Evolutionary conservation across 2,113 vertebrate species (phyloP).

Genomic region (Plecturocebus donacophilus): DNA sequence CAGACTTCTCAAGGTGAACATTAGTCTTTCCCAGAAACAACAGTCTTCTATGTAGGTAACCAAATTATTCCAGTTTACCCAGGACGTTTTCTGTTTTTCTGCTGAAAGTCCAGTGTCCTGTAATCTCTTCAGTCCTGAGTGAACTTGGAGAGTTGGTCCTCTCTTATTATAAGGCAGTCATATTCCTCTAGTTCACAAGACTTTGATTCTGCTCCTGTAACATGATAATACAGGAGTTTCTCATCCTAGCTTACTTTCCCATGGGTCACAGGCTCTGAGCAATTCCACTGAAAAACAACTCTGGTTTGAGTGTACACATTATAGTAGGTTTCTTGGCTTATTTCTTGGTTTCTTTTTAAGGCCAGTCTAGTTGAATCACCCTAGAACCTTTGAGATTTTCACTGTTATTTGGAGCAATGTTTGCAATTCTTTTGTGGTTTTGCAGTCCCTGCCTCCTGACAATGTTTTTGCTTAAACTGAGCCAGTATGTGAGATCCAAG

Average conservation of each 20-base stretch:
- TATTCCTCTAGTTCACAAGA: not conserved
- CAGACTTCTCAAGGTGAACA: not conserved
- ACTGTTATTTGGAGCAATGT: not conserved
- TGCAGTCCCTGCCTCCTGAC: not conserved
- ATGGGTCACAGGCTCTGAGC: rapidly evolving
- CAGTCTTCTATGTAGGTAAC: not conserved
- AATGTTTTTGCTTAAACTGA: not conserved
- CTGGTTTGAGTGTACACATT: rapidly evolving
- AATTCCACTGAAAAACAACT: not conserved
- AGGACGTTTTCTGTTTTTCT: not conserved
- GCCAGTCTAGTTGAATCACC: not conserved
- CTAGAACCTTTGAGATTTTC: not conserved
- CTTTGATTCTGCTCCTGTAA: not conserved
- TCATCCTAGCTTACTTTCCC: not conserved
- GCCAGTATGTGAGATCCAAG: not conserved
- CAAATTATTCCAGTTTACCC: not conserved
- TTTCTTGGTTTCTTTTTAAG: not conserved
- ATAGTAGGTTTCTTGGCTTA: not conserved
- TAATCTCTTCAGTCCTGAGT: no score
- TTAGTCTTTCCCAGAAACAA: not conserved
- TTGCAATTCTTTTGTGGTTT: not conserved
- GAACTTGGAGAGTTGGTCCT: not conserved
- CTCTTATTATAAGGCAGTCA: not conserved
- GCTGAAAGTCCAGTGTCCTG: no score
- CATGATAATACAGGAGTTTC: no score